Percentiles rank a stretch among this genome's conserved stretches.
These are phyloP conservation scores for Ctenomys sociabilis DNA, from an alignment of 2,113 vertebrate species.

Conservation along the genomic window DNA sequence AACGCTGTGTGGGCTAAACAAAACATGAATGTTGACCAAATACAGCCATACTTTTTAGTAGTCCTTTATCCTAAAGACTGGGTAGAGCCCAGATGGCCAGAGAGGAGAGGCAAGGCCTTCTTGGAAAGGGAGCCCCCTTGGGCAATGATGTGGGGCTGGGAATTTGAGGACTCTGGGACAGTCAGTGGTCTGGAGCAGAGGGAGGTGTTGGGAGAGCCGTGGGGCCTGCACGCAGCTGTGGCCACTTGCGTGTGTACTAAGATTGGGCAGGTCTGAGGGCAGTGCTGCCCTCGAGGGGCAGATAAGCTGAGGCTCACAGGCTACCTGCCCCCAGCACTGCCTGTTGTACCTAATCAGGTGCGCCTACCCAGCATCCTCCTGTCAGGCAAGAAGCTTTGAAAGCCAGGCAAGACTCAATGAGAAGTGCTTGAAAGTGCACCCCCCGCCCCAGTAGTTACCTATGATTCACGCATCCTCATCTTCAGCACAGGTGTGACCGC, in stretches of 20 bases:
- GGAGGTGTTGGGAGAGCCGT: neutral
- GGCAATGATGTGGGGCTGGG: neutral
- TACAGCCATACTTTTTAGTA: slow-evolving; percentile 18
- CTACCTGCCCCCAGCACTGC: neutral
- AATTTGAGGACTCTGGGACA: neutral
- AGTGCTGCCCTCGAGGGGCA: neutral
- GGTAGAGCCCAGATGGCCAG: neutral
- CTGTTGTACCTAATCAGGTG: neutral
- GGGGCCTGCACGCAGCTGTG: fast-evolving
- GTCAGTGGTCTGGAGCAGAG: neutral
- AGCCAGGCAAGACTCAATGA: neutral
- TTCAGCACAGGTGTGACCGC: neutral
- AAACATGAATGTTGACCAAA: slow-evolving; percentile 75
- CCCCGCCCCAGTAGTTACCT: fast-evolving
- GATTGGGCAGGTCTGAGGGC: neutral
- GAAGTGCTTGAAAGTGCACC: neutral
- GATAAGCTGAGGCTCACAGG: neutral
- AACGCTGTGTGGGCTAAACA: slow-evolving; percentile 69
- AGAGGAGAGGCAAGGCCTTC: neutral
- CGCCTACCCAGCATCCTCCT: neutral
- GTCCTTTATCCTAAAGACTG: slow-evolving; percentile 30
- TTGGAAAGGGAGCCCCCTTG: neutral
- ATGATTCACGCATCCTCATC: neutral
- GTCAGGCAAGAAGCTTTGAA: neutral
- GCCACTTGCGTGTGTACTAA: fast-evolving